Base-by-base conservation (phyloP, 2,888 invertebrate genomes). In the Slavum lentiscoides region DNA sequence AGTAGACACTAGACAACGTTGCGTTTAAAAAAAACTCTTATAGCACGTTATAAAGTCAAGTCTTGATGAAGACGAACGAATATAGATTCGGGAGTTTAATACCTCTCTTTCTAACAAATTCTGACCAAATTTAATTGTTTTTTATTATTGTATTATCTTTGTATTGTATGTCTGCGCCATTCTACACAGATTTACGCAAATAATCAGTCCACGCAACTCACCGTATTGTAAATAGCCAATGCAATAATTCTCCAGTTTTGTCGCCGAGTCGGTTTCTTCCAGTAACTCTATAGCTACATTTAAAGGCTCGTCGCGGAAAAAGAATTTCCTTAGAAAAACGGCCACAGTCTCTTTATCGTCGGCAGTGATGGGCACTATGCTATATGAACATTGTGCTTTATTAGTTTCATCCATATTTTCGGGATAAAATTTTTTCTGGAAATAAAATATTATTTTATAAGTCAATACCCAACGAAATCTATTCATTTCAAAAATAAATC, bases 301-400 rank as follows among this genome's bases (percentile, higher is more conserved):
- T 84, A 92, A 88, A 0, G 92, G 92, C 84, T 92, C 92, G 84
- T 92, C 92, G 55, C 89, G 89, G 87, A 92, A 92, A 89, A 92
- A 92, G 86, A 90, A 92, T 82, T 89, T 89, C 83, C 87, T 88
- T 2, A 92, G 86, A 85, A 92, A 89, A 58, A 87, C 86, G 82
- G 91, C 87, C 85, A 91, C 89, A 66, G 86, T 87, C 4, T 88
- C 88, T 2, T 86, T 86, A 84, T 91, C 91, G 74, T 88, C 87
- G 23, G 87, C 86, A 21, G 86, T 86, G 59, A 89, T 86, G 11
- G 86, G 84, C 67, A 87, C 85, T 76, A 90, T 87, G 66, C 87
- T 86, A 85, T 88, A 89, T 76, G 80, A 37, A 15, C 58, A 58
- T 58, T 76, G 62, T 21, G 61, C 21, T 73, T 74, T 53, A 15